Evolutionary conservation across 2,888 invertebrate species (phyloP).

Genomic region (Neria commutata): DNA sequence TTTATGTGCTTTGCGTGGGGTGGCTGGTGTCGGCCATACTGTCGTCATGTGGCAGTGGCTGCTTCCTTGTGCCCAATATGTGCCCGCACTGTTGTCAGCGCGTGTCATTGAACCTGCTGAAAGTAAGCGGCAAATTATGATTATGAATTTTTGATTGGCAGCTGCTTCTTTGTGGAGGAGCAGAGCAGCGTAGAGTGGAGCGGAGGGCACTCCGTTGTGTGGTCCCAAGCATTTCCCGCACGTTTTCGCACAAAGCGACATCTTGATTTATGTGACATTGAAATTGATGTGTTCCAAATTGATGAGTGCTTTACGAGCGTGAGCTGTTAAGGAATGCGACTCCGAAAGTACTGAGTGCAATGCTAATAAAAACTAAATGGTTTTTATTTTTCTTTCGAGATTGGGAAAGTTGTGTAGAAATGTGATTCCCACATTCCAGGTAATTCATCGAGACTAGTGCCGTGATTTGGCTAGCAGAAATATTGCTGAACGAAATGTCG

Average conservation of each 20-base stretch:
- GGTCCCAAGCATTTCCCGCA: too few species aligned
- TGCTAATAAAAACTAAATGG: too few species aligned
- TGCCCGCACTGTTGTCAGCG: not conserved
- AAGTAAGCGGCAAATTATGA: not conserved
- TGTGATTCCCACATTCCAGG: too few species aligned
- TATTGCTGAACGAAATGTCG: too few species aligned
- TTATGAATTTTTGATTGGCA: not conserved
- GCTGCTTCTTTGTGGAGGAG: too few species aligned
- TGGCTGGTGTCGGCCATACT: not conserved
- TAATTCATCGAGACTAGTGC: too few species aligned
- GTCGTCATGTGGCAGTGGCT: not conserved
- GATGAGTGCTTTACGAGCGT: not conserved
- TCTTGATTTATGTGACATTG: not conserved
- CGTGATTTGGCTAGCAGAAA: too few species aligned
- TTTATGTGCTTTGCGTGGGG: not conserved
- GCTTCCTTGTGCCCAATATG: not conserved
- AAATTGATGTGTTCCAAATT: not conserved
- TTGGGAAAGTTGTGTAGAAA: too few species aligned
- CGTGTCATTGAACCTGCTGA: conserved; percentile 12
- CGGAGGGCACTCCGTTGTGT: too few species aligned
- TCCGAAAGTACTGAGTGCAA: too few species aligned
- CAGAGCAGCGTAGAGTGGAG: too few species aligned
- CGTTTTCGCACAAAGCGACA: not conserved
- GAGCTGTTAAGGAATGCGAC: not conserved
- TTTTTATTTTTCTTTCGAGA: too few species aligned